Evolutionary conservation across 2,113 vertebrate genomes (phyloP).

Genomic region (Rafetus swinhoei): DNA sequence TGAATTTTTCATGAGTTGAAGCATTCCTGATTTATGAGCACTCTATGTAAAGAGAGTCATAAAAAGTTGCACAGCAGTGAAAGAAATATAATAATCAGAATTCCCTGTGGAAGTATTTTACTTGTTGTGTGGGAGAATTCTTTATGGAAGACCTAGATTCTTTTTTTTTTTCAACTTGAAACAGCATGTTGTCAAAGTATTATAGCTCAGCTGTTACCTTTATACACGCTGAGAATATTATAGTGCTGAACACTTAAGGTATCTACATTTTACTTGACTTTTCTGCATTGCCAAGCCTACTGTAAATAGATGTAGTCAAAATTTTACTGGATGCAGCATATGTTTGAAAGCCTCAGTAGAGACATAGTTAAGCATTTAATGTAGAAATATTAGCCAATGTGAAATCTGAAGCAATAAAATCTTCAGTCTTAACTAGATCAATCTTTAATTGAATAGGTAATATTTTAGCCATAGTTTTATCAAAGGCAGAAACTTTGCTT

Average conservation of each 20-base stretch:
- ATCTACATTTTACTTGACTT: not conserved
- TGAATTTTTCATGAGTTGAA: not conserved
- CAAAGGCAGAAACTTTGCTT: not conserved
- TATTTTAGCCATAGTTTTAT: not conserved
- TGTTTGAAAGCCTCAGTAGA: not conserved
- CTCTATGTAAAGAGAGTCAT: not conserved
- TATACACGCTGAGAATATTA: not conserved
- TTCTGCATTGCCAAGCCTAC: not conserved
- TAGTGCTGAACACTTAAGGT: not conserved
- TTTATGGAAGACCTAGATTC: not conserved
- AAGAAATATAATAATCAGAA: not conserved
- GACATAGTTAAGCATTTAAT: not conserved
- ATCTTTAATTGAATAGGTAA: not conserved
- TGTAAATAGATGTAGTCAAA: not conserved
- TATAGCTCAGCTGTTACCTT: constrained; percentile 7
- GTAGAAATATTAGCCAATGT: not conserved
- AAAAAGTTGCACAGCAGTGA: not conserved
- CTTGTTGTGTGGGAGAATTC: constrained; percentile 9
- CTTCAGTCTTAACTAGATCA: not conserved
- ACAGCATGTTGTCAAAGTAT: not conserved
- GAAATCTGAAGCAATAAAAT: not conserved
- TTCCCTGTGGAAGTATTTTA: not conserved
- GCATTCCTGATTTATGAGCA: constrained; percentile 24
- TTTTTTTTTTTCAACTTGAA: not conserved
- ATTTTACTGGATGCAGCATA: not conserved